phyloP scores from a whole-genome alignment of 1,140 invertebrate species.

The Brachionus paranguensis region DNA sequence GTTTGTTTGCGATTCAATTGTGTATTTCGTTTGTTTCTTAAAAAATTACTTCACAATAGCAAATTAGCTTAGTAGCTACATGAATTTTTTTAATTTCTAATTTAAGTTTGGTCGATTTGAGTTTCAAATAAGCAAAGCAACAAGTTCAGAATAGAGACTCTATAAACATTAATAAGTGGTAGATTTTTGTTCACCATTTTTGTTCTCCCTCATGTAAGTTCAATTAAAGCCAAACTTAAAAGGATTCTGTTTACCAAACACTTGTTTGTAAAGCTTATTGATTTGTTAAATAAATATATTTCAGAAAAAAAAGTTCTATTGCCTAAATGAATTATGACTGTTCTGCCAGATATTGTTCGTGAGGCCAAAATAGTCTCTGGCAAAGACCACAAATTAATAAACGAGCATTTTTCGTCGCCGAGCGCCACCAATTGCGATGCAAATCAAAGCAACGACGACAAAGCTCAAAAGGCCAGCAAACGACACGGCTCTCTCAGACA shows the following conservation, averaged over 20 bases:
- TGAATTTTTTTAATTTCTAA: not conserved
- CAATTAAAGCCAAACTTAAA: not conserved
- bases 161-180: not conserved
- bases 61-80: conserved; percentile 1
- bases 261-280: not conserved
- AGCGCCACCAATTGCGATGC: not conserved
- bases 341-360: not conserved
- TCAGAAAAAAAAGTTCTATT: not conserved
- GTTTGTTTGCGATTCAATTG: not conserved
- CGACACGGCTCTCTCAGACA: not conserved
- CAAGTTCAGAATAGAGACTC: not conserved
- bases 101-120: conserved; percentile 4
- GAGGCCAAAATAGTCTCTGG: conserved; percentile 37
- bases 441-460: not conserved
- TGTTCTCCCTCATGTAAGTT: not conserved
- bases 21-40: not conserved
- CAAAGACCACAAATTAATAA: not conserved
- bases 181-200: not conserved
- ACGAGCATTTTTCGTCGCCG: not conserved
- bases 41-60: not conserved
- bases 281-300: not conserved
- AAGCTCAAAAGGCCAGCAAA: not conserved
- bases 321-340: conserved; percentile 1
- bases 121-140: not conserved
- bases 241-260: not conserved